Evolutionary conservation across 2,797 vertebrate species (phyloP).

Genomic region (Meriones psammophilus): DNA sequence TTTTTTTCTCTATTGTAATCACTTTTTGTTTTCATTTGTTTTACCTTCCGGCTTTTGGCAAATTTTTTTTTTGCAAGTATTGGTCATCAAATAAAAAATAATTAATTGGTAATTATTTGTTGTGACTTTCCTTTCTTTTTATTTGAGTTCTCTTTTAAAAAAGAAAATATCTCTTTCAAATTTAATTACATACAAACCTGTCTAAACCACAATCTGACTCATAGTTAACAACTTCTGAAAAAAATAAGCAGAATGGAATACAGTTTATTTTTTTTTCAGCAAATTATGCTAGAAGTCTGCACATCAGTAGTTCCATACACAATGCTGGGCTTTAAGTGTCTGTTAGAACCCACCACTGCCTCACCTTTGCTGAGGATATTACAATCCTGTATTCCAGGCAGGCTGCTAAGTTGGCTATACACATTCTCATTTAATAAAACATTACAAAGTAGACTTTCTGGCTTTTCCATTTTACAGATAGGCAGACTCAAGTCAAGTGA

Average conservation of each 20-base stretch:
- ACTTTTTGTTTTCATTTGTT: slow-evolving; percentile 25
- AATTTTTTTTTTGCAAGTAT: slow-evolving; percentile 35
- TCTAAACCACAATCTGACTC: slow-evolving; percentile 60
- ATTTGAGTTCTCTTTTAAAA: slow-evolving; percentile 28
- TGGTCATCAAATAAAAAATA: slow-evolving; percentile 20
- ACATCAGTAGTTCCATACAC: not conserved
- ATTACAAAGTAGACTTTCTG: not conserved
- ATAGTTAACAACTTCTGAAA: slow-evolving; percentile 70
- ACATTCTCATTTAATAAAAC: not conserved
- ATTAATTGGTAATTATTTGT: slow-evolving; percentile 59
- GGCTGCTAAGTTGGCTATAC: not conserved
- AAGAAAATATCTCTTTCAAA: slow-evolving; percentile 59
- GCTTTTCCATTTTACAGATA: not conserved
- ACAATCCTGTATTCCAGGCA: not conserved
- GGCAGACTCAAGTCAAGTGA: not conserved
- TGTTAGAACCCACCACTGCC: not conserved
- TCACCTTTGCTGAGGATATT: not conserved
- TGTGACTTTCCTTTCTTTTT: slow-evolving; percentile 32
- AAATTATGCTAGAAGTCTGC: not conserved
- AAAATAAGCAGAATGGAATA: slow-evolving; percentile 21
- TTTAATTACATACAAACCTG: slow-evolving; percentile 61
- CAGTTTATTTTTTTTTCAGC: not conserved
- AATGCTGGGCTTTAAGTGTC: not conserved
- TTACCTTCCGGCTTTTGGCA: not conserved
- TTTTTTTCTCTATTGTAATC: not conserved